phyloP scores from a whole-genome alignment of 2,888 invertebrate genomes.

The Myopa tessellatipennis region DNA sequence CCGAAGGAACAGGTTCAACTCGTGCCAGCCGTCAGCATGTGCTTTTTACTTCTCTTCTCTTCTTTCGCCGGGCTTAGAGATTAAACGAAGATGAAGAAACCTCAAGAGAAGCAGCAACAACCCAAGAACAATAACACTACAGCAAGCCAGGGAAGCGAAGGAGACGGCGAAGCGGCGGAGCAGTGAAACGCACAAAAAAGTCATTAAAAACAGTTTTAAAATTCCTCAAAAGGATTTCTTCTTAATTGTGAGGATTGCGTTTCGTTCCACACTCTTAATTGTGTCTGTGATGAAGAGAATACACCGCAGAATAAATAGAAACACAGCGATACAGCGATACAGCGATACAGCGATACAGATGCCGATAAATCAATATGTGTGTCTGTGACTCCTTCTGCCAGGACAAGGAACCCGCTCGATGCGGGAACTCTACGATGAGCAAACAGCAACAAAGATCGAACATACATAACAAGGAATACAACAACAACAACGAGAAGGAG shows the following conservation, averaged over 20 bases:
- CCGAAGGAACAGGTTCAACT: conserved; percentile 32
- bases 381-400: neutral
- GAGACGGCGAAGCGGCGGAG: neutral
- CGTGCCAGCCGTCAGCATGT: conserved; percentile 37
- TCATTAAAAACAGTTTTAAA: neutral
- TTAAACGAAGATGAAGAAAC: too few relatives aligned
- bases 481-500: neutral
- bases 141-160: neutral
- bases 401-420: neutral
- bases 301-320: neutral
- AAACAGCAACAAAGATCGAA: neutral
- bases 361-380: too few relatives aligned
- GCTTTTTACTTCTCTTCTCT: neutral
- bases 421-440: neutral
- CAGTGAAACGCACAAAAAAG: neutral
- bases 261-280: neutral
- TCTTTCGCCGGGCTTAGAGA: neutral
- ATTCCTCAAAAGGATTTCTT: neutral
- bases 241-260: neutral
- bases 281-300: neutral
- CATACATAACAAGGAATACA: neutral
- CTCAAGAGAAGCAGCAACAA: neutral
- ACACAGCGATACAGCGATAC: neutral
- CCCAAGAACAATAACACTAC: neutral
- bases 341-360: neutral